These are phyloP conservation scores for Battus philenor DNA, from an alignment of 1,140 invertebrate genomes.

Conservation along the genomic window DNA sequence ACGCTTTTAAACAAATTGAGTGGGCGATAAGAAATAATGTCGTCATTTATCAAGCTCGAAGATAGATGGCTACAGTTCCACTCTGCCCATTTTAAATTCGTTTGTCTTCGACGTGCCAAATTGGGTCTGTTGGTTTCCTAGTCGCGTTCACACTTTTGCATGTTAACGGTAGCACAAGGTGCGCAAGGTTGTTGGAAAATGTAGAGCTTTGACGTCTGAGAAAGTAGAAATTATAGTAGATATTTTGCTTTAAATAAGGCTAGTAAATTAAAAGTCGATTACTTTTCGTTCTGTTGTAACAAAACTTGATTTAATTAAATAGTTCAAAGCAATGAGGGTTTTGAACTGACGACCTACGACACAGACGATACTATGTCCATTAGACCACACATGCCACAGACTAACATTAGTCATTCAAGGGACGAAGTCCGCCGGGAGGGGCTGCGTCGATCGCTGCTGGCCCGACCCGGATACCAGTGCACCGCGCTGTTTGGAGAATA, in stretches of 20 bases:
- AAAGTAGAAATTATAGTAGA: not conserved
- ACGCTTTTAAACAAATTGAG: constrained; percentile 76
- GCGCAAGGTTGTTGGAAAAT: not conserved
- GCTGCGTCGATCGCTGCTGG: constrained; percentile 22
- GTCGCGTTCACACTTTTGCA: constrained; percentile 44
- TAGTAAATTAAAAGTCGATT: too few species aligned
- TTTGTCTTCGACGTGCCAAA: constrained; percentile 72
- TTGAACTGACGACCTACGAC: too few species aligned
- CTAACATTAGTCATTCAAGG: constrained; percentile 59
- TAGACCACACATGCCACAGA: too few species aligned
- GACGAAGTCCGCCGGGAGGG: constrained; percentile 27
- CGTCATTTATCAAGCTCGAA: constrained; percentile 72
- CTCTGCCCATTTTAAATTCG: constrained; percentile 74
- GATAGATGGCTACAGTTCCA: constrained; percentile 70
- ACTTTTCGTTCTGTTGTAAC: too few species aligned
- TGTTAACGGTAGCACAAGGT: constrained; percentile 12
- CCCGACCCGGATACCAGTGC: constrained; percentile 19
- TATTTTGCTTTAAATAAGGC: too few species aligned
- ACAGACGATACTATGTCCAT: too few species aligned
- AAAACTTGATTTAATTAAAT: too few species aligned
- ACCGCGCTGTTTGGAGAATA: constrained; percentile 49
- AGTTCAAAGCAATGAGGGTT: too few species aligned
- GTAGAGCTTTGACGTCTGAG: not conserved
- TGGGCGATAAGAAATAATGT: constrained; percentile 75
- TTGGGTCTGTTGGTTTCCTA: constrained; percentile 64